These are phyloP conservation scores for Callionymus lyra DNA, from an alignment of 2,113 vertebrate species.

Conservation along the genomic window DNA sequence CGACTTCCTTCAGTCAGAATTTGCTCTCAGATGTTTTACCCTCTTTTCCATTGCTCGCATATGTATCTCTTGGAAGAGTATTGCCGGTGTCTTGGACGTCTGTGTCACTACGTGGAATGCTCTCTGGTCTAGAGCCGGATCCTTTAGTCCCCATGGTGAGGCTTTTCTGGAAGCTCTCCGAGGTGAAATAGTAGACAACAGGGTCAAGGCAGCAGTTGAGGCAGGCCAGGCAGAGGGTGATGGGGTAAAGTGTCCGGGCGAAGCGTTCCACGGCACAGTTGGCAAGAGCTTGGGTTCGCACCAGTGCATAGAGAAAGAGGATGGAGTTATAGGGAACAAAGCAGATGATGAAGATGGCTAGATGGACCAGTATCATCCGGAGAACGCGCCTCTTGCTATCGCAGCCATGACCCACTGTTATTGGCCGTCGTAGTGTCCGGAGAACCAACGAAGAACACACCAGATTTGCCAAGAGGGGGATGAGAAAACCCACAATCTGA, in stretches of 20 bases:
- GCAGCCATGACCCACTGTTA: conserved; percentile 80
- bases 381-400: conserved; percentile 90
- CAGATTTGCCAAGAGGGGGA: conserved; percentile 85
- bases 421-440: conserved; percentile 82
- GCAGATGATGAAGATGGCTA: conserved; percentile 90
- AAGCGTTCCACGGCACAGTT: conserved; percentile 86
- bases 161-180: conserved; percentile 95
- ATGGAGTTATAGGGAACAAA: conserved; percentile 96
- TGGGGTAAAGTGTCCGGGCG: conserved; percentile 86
- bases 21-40: conserved; percentile 55
- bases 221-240: conserved; percentile 87
- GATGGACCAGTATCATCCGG: conserved; percentile 91
- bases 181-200: conserved; percentile 95
- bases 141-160: conserved; percentile 75
- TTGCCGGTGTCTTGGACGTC: conserved; percentile 66
- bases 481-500: conserved; percentile 82
- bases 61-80: conserved; percentile 37
- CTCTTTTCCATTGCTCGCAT: conserved; percentile 79
- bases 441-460: conserved; percentile 92
- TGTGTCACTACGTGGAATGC: conserved; percentile 69
- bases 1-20: conserved; percentile 31
- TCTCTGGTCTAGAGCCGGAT: conserved; percentile 71
- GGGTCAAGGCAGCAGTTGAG: conserved; percentile 97
- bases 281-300: conserved; percentile 83
- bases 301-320: conserved; percentile 89